A percentile compares a stretch with the other conserved stretches of the same genome.
phyloP scores from a whole-genome alignment of 2,113 vertebrate species.

The Esox niger region DNA sequence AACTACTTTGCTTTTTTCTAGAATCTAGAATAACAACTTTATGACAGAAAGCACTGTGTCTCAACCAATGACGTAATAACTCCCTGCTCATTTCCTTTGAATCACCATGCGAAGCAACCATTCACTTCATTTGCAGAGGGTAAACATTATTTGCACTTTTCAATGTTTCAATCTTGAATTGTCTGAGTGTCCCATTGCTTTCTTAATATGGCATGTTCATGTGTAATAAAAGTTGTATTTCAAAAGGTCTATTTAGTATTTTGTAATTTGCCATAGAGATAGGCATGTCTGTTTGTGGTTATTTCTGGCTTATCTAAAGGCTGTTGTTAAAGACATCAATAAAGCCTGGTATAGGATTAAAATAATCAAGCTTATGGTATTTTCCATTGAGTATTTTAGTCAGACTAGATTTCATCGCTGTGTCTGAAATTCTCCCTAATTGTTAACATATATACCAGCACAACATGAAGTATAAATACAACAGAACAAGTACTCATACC shows the following conservation, averaged over 20 bases:
- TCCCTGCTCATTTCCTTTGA: not conserved
- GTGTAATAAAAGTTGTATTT: conserved; percentile 8
- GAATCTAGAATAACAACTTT: not conserved
- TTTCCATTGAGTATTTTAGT: no score
- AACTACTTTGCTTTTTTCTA: not conserved
- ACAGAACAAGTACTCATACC: not conserved
- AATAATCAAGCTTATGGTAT: no score
- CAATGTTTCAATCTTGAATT: not conserved
- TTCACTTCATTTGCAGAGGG: not conserved
- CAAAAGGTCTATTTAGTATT: not conserved
- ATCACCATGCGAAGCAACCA: not conserved
- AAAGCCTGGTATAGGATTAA: no score
- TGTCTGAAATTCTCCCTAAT: no score
- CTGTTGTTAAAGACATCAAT: no score
- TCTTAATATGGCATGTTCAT: conserved; percentile 5
- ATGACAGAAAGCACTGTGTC: not conserved
- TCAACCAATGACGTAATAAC: not conserved
- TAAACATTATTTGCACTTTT: conserved; percentile 6
- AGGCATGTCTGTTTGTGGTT: not conserved
- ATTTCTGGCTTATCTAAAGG: no score
- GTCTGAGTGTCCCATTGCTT: not conserved
- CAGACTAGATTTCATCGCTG: no score
- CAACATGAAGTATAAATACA: no score
- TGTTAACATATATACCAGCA: no score
- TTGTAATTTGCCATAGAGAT: not conserved